Evolutionary conservation across 2,888 invertebrate genomes (phyloP).

Genomic region (Ceratothoa steindachneri): DNA sequence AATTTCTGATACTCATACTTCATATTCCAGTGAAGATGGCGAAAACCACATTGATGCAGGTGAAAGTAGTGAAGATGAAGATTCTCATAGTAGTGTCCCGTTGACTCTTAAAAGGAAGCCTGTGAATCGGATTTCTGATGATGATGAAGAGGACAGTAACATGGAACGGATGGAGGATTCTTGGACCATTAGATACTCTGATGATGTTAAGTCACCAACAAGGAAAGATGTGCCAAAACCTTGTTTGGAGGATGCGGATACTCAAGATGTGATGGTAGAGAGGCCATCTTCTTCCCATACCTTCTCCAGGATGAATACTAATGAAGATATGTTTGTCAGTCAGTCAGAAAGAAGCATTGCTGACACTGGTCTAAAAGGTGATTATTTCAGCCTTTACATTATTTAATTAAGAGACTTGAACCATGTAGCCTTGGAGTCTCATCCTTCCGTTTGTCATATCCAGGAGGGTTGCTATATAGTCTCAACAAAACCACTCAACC

Average conservation of each 20-base stretch:
- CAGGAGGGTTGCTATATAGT: too few relatives aligned
- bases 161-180: not conserved
- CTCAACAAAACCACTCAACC: too few relatives aligned
- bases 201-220: constrained; percentile 8
- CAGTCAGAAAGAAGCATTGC: constrained; percentile 17
- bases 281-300: not conserved
- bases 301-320: constrained; percentile 5
- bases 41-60: constrained; percentile 43
- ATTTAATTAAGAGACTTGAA: too few relatives aligned
- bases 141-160: constrained; percentile 30
- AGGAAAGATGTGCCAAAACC: not conserved
- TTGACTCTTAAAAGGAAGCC: not conserved
- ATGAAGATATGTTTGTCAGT: constrained; percentile 22
- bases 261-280: not conserved
- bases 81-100: not conserved
- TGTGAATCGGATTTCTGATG: not conserved
- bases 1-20: constrained; percentile 51
- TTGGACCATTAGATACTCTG: constrained; percentile 20
- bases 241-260: not conserved
- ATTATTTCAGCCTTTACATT: too few relatives aligned
- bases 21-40: constrained; percentile 50
- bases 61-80: constrained; percentile 45
- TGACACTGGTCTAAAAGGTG: too few relatives aligned
- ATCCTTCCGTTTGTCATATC: too few relatives aligned
- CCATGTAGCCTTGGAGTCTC: too few relatives aligned